A percentile compares a stretch with the other conserved stretches of the same genome.
Evolutionary conservation across 2,888 invertebrate genomes (phyloP).

Genomic region (Drosophila glabriapex): DNA sequence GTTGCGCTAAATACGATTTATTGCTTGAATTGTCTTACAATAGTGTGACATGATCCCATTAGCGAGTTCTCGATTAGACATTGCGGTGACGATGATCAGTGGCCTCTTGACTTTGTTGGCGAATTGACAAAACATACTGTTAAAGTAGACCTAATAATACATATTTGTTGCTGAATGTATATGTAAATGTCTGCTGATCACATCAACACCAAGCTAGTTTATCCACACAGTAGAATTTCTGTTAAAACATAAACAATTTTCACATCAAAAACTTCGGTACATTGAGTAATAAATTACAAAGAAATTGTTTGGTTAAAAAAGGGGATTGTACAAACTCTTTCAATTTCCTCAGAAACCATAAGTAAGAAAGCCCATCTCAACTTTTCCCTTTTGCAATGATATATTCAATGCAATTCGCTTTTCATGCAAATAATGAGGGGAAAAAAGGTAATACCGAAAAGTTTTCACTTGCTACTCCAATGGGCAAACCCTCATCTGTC

Average conservation of each 20-base stretch:
- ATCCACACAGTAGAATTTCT: not conserved
- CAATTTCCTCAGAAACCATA: not conserved
- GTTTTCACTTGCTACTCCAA: conserved; percentile 58
- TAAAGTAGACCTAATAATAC: not conserved
- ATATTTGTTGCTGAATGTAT: not conserved
- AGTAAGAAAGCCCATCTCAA: not conserved
- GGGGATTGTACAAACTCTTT: not conserved
- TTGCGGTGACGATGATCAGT: conserved; percentile 52
- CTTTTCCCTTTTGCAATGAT: conserved; percentile 43
- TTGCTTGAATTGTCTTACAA: conserved; percentile 51
- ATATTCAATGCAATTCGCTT: conserved; percentile 1
- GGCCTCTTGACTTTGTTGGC: conserved; percentile 53
- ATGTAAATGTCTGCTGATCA: not conserved
- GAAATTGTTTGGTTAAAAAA: not conserved
- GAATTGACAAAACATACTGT: not conserved
- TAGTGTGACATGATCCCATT: conserved; percentile 59
- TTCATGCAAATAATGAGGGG: conserved; percentile 42
- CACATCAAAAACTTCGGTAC: not conserved
- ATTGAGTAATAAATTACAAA: not conserved
- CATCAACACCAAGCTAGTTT: not conserved
- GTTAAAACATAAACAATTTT: not conserved
- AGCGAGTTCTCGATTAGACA: conserved; percentile 5
- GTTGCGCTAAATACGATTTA: conserved; percentile 64
- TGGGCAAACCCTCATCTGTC: conserved; percentile 26
- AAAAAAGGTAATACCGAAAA: conserved; percentile 22